Base-by-base conservation (phyloP, 2,888 invertebrate species). In the Drosophila neutralis region DNA sequence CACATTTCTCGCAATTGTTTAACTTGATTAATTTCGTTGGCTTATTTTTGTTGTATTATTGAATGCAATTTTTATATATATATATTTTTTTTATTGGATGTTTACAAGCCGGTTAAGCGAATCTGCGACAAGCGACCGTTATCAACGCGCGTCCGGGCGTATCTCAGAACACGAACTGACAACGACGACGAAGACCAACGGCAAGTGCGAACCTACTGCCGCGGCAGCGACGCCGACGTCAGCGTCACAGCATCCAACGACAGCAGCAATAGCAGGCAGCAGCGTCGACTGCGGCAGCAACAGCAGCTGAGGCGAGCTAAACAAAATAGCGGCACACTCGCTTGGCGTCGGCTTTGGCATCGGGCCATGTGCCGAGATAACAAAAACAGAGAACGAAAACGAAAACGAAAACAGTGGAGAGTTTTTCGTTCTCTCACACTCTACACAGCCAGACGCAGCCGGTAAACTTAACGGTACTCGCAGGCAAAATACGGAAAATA, bases 151-250 rank as follows among this genome's bases (percentile, higher is more conserved):
- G 87, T 87, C 82, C 83, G 90, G 91, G 80, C 89, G 86, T 87
- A 91, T 91, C 87, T 91, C 91, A 91, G 90, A 92, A 90, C 90
- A 91, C 91, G 91, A 91, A 91, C 91, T 91, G 88, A 91, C 45
- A 45, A 15, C 15, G 21, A 80, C 71, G 66, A 67, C 76, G 76
- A 54, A 57, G 56, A 59, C 52, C 52, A 78, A 75, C 68, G 63
- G 66, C 72, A 65, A 52, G 52, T 65, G 79, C 71, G 72, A 75
- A 36, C 65, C 66, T 10, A 52, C 33, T 48, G 60, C 81, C 71
- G 75, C 78, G 67, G 67, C 78, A 61, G 73, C 76, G 77, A 73
- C 73, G 73, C 49, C 68, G 42, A 66, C 73, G 74, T 38, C 67
- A 36, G 33, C 77, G 68, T 24, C 82, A 54, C 79, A 80, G 80